These are phyloP conservation scores for Bugula neritina DNA, from an alignment of 2,888 invertebrate species.

Conservation along the genomic window DNA sequence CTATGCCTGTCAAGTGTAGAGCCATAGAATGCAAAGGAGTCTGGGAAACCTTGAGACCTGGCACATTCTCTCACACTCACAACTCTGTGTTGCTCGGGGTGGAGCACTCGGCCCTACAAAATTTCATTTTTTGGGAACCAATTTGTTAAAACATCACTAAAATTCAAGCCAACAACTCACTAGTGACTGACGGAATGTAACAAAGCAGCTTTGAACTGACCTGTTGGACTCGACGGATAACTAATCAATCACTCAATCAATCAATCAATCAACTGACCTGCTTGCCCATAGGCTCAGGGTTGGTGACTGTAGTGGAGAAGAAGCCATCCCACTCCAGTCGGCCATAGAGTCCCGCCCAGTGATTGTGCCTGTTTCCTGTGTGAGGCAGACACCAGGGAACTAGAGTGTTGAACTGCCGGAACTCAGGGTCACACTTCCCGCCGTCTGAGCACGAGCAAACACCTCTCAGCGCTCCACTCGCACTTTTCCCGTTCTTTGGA, in stretches of 20 bases:
- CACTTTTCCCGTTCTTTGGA: slow-evolving; percentile 57
- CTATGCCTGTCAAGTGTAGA: slow-evolving; percentile 70
- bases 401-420: slow-evolving; percentile 73
- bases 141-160: too few species aligned
- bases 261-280: slow-evolving; percentile 61
- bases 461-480: slow-evolving; percentile 61
- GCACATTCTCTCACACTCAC: slow-evolving; percentile 84
- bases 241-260: too few species aligned
- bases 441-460: slow-evolving; percentile 69
- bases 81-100: slow-evolving; percentile 68
- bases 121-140: too few species aligned
- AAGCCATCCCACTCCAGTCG: slow-evolving; percentile 76
- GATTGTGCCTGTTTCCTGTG: slow-evolving; percentile 75
- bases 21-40: slow-evolving; percentile 70
- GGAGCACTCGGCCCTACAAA: slow-evolving; percentile 67
- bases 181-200: too few species aligned
- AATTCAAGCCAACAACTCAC: too few species aligned
- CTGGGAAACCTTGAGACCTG: slow-evolving; percentile 76
- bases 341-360: slow-evolving; percentile 80
- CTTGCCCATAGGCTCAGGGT: slow-evolving; percentile 86
- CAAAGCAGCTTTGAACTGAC: too few species aligned
- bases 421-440: slow-evolving; percentile 62
- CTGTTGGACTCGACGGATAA: too few species aligned
- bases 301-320: slow-evolving; percentile 71
- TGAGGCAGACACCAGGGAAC: slow-evolving; percentile 85